A percentile compares a stretch with the other conserved stretches of the same genome.
phyloP scores from a whole-genome alignment of 92 coral and sea anemone species.

The Plumapathes pennacea region DNA sequence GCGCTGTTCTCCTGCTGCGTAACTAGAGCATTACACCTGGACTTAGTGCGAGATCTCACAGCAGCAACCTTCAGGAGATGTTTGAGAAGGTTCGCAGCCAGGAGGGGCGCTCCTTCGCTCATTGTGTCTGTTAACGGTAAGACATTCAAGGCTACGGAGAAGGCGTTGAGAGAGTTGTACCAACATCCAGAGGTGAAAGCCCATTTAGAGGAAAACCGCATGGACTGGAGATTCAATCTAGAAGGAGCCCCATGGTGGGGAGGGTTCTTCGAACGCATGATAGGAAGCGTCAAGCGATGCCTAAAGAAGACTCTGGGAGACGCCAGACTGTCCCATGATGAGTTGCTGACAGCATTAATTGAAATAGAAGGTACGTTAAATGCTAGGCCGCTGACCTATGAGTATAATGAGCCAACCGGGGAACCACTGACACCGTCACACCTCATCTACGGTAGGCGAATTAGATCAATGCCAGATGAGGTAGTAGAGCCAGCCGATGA shows the following conservation, averaged over 20 bases:
- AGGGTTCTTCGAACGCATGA: no score
- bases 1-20: no score
- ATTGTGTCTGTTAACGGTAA: not conserved
- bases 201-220: not conserved
- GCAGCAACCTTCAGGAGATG: no score
- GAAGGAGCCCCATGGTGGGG: slow-evolving; percentile 14
- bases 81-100: no score
- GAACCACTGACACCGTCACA: slow-evolving; percentile 9
- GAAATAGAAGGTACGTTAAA: slow-evolving; percentile 9
- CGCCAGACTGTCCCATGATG: not conserved
- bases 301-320: slow-evolving; percentile 1
- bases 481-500: no score
- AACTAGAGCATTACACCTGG: no score
- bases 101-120: no score
- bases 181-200: not conserved
- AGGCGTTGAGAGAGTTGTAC: not conserved
- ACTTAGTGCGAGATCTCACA: no score
- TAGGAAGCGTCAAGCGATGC: not conserved
- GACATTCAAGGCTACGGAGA: slow-evolving; percentile 1
- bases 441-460: no score
- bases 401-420: slow-evolving; percentile 1
- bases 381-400: slow-evolving; percentile 4
- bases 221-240: slow-evolving; percentile 1
- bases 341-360: slow-evolving; percentile 4
- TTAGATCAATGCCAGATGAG: no score